Evolutionary conservation across 2,888 invertebrate species (phyloP), one percentile per base, ranked within the genome.

Genomic region (Melanotus villosus): DNA sequence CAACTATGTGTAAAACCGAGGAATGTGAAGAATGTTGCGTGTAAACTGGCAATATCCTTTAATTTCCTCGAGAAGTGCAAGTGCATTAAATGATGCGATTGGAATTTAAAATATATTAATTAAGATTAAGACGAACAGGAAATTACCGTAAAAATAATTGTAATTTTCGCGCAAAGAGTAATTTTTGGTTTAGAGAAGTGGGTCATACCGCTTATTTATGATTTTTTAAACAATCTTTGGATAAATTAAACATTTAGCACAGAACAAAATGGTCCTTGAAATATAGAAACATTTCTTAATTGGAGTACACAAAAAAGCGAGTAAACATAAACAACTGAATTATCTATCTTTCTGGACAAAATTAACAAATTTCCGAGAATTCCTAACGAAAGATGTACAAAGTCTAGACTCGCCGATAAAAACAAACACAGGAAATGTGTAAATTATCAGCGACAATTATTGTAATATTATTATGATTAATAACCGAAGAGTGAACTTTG

Each of bases 31-130:
- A 47, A 47, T 47, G 47, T 47, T 23, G 47, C 47, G 26, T 47
- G 47, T 47, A 47, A 47, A 23, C 47, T 14, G 23, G 47, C 47
- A 21, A 23, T 38, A 38, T 47, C n/a, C 23, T 47, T 1, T n/a
- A 23, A 47, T 47, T 47, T 19, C 47, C 23, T 47, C 10, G 26
- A 47, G 47, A 47, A 23, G 47, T 47, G 47, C 47, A 47, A 1
- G 47, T 47, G 47, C 47, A 47, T 23, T 47, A n/a, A 26, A 47
- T 47, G 21, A 47, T 23, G n/a, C 26, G 26, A 23, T 5, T 47
- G 47, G 47, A 47, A 47, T 47, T 47, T 47, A 47, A 47, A 47
- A 23, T 23, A 23, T 23, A 19, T 14, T 23, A 47, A 47, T 47
- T 21, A 47, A 47, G 26, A 23, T 7, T 21, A 23, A 10, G 1